phyloP scores from a whole-genome alignment of 2,113 vertebrate genomes.

The Pseudopipra pipra region DNA sequence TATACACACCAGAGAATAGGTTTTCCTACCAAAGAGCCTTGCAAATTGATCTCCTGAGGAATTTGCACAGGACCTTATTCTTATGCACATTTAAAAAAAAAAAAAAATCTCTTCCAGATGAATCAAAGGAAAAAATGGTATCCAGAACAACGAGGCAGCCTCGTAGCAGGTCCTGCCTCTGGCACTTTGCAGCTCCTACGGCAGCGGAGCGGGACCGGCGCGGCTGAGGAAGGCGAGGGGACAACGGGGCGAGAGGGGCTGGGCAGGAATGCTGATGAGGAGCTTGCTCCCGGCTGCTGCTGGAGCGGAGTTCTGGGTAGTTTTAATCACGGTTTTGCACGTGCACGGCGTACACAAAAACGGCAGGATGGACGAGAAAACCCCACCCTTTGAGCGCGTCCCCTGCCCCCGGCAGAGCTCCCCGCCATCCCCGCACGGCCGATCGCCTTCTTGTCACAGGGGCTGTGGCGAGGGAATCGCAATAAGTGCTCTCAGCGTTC shows the following conservation, averaged over 20 bases:
- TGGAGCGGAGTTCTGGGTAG: not conserved
- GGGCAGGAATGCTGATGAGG: conserved; percentile 4
- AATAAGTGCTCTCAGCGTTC: not conserved
- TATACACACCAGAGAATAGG: conserved; percentile 58
- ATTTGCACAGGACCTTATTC: conserved; percentile 55
- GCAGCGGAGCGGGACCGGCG: not conserved
- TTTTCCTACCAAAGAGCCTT: conserved; percentile 60
- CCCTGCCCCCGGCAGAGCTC: not conserved
- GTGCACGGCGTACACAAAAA: not conserved
- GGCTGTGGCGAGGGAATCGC: not conserved
- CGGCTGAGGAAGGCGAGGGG: not conserved
- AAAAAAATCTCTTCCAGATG: conserved; percentile 30
- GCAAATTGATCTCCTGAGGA: conserved; percentile 73
- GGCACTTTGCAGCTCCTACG: conserved; percentile 13
- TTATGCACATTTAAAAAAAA: conserved; percentile 12
- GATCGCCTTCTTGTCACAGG: not conserved
- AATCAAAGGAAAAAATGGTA: conserved; percentile 55
- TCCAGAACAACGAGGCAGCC: conserved; percentile 32
- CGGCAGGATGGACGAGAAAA: not conserved
- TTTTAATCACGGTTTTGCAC: not conserved
- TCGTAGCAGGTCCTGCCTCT: conserved; percentile 15
- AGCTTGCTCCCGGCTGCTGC: not conserved
- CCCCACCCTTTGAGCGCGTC: no score
- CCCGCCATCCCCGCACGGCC: not conserved
- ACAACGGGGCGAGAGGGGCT: not conserved